Base-by-base conservation (phyloP, 2,113 vertebrate species). In the Taxidea taxus region DNA sequence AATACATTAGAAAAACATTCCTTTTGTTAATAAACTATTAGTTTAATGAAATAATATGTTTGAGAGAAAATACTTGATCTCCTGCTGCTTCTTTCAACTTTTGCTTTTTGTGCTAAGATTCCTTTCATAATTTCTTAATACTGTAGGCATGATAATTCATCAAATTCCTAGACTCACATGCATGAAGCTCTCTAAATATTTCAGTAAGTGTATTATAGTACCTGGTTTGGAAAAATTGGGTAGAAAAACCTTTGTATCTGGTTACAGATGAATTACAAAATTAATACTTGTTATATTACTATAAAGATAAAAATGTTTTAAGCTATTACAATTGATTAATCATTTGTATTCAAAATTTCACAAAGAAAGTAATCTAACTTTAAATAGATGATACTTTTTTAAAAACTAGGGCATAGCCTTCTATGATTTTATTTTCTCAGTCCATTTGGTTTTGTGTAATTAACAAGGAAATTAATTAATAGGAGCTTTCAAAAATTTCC, bases 31-130 rank as follows among this genome's bases (percentile, higher is more conserved):
- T 66, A 97, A 74, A 11, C 25, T 66, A 44, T 95, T 94, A 97
- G 70, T 88, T 95, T 94, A 97, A 90, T 95, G 62, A 78, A 85
- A 91, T 96, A 88, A 86, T 97, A 62, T 86, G 64, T 94, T 66
- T 97, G 72, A 94, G 49, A 95, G 66, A 93, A 37, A 90, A 90
- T 96, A 51, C 80, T 93, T 95, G 92, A 80, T 74, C 39, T 42
- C 88, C 70, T 93, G 66, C 51, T 94, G 93, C 82, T 96, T 16
- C 54, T 96, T 92, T 94, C 91, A 96, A 80, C 58, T 42, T 91
- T 94, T 95, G 51, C 39, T 93, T 97, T 96, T 91, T 95, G 87
- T 89, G 42, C 29, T 90, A 78, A 82, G 66, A 29, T 86, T 95
- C 51, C 84, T 95, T 95, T 93, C 75, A 86, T 81, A 89, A 96